phyloP scores from a whole-genome alignment of 2,888 invertebrate species.

The Mesochorus sp. region DNA sequence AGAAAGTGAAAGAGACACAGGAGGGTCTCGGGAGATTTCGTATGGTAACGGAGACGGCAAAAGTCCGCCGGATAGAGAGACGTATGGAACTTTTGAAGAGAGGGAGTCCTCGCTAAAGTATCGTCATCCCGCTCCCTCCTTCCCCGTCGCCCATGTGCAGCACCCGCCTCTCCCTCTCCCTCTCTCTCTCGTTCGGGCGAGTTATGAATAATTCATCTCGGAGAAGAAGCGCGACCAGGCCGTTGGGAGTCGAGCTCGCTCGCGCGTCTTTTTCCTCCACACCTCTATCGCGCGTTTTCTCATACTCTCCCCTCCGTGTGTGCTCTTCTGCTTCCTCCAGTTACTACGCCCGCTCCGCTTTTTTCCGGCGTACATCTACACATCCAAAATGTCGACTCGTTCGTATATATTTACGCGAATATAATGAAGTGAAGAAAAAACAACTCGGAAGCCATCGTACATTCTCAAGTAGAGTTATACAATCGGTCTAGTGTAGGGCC shows the following conservation, averaged over 20 bases:
- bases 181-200: conserved; percentile 47
- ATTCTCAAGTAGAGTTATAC: too few species aligned
- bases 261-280: conserved; percentile 70
- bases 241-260: conserved; percentile 69
- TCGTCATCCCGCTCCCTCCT: conserved; percentile 32
- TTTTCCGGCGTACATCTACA: conserved; percentile 38
- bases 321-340: conserved; percentile 64
- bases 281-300: conserved; percentile 75
- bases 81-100: conserved; percentile 26
- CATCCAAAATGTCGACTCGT: too few species aligned
- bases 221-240: conserved; percentile 70
- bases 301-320: conserved; percentile 65
- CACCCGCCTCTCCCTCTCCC: too few species aligned
- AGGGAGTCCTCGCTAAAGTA: conserved; percentile 35
- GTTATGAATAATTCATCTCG: conserved; percentile 79
- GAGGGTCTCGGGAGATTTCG: conserved; percentile 54
- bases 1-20: conserved; percentile 30
- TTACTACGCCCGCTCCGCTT: conserved; percentile 51
- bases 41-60: conserved; percentile 66
- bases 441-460: too few species aligned
- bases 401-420: too few species aligned
- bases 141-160: too few species aligned
- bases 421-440: too few species aligned
- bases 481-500: too few species aligned
- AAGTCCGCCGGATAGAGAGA: conserved; percentile 60